phyloP scores from a whole-genome alignment of 1,140 invertebrate species.

The Pteromalus puparum region DNA sequence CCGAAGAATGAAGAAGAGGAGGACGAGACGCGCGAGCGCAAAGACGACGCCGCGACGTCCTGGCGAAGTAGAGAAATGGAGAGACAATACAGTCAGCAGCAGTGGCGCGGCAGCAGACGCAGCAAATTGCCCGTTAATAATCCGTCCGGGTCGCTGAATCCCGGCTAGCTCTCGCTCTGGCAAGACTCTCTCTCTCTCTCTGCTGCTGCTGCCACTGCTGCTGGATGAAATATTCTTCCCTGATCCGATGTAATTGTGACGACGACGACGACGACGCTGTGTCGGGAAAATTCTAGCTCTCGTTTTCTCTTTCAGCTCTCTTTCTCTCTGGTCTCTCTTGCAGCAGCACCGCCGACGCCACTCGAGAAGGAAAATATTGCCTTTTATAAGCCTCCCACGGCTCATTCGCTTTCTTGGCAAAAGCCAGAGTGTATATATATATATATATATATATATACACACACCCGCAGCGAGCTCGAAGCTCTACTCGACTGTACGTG shows the following conservation, averaged over 20 bases:
- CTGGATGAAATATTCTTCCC: conserved; percentile 70
- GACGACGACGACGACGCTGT: conserved; percentile 45
- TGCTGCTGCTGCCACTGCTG: not conserved
- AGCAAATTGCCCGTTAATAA: conserved; percentile 75
- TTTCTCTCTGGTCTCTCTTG: not conserved
- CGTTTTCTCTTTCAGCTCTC: conserved; percentile 19
- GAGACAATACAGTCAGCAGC: conserved; percentile 74
- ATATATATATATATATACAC: not conserved
- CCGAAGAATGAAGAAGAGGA: conserved; percentile 34
- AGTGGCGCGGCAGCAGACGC: conserved; percentile 74
- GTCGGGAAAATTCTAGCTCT: conserved; percentile 58
- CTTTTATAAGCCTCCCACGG: conserved; percentile 44
- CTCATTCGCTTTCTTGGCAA: conserved; percentile 33
- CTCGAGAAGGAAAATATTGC: conserved; percentile 52
- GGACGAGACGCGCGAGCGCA: conserved; percentile 3
- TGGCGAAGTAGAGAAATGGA: conserved; percentile 60
- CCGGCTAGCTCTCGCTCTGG: conserved; percentile 61
- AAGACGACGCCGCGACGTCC: conserved; percentile 35
- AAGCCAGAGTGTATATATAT: not conserved
- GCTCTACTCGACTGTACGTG: not conserved
- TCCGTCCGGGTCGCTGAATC: conserved; percentile 63
- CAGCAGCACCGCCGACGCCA: not conserved
- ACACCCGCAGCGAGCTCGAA: not conserved
- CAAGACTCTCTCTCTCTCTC: conserved; percentile 45
- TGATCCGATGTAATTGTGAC: conserved; percentile 73